Evolutionary conservation across 2,888 invertebrate species (phyloP).

Genomic region (Stomorhina lunata): DNA sequence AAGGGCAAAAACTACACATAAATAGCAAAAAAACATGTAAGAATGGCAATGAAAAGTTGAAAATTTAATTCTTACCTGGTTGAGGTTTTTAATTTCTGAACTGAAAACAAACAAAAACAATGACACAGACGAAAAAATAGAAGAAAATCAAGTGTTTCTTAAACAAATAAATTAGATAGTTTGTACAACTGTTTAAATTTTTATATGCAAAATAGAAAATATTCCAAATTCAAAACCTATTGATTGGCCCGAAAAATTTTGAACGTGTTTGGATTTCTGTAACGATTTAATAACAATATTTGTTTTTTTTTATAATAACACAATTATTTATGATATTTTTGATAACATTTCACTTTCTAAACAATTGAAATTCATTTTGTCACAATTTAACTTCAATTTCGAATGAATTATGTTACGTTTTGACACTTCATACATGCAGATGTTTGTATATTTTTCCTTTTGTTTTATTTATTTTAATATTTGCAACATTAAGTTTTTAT

Average conservation of each 20-base stretch:
- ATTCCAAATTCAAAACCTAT: constrained; percentile 23
- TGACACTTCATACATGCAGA: background rate
- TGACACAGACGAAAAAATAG: background rate
- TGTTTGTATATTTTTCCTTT: background rate
- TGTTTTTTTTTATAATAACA: background rate
- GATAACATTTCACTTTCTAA: constrained; percentile 39
- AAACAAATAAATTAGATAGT: background rate
- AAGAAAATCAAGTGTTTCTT: background rate
- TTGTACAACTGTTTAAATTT: constrained; percentile 14
- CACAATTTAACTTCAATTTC: background rate
- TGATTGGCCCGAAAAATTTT: constrained; percentile 12
- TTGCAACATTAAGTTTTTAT: background rate
- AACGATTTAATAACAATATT: constrained; percentile 4
- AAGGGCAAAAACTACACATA: constrained; percentile 31
- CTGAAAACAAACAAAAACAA: constrained; percentile 32
- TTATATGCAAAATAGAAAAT: too few species aligned
- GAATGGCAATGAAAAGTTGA: constrained; percentile 59
- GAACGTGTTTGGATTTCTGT: background rate
- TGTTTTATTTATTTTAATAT: background rate
- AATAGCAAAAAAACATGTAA: background rate
- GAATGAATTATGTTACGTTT: background rate
- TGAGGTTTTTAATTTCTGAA: background rate
- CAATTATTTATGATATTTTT: background rate
- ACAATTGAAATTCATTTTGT: constrained; percentile 51
- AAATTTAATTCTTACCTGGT: constrained; percentile 62